Percentiles rank a stretch among this genome's conserved stretches.
Evolutionary conservation across 2,113 vertebrate genomes (phyloP).

Genomic region (Melanostigma gelatinosum): DNA sequence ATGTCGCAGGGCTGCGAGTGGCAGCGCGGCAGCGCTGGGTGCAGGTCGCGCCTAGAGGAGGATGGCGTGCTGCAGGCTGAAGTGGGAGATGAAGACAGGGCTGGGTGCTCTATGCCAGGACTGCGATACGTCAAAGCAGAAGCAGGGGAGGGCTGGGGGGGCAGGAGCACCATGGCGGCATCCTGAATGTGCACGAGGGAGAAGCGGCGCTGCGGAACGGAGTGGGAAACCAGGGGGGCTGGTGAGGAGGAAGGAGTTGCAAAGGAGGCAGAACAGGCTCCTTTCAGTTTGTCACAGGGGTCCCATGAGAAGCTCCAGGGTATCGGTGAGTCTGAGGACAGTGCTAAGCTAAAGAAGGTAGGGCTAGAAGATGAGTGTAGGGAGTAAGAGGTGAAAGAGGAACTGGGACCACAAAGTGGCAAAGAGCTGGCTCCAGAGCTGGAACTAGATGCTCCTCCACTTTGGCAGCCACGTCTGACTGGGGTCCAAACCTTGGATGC

Average conservation of each 20-base stretch:
- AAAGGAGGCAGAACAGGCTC: slow-evolving; percentile 81
- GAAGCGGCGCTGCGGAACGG: slow-evolving; percentile 85
- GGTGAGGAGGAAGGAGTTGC: slow-evolving; percentile 80
- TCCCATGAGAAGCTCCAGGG: slow-evolving; percentile 83
- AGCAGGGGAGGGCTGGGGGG: slow-evolving; percentile 69
- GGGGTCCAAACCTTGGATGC: slow-evolving; percentile 90
- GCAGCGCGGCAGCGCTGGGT: slow-evolving; percentile 85
- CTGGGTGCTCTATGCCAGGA: slow-evolving; percentile 75
- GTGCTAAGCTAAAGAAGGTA: slow-evolving; percentile 87
- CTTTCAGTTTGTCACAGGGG: slow-evolving; percentile 74
- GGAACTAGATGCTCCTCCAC: slow-evolving; percentile 77
- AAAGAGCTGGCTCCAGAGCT: slow-evolving; percentile 70
- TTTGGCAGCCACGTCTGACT: slow-evolving; percentile 86
- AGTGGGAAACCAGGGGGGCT: slow-evolving; percentile 72
- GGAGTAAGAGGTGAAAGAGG: slow-evolving; percentile 83
- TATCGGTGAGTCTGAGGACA: slow-evolving; percentile 83
- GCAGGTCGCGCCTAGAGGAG: slow-evolving; percentile 79
- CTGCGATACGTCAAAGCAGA: slow-evolving; percentile 67
- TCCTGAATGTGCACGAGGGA: slow-evolving; percentile 88
- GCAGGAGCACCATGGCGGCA: slow-evolving; percentile 80
- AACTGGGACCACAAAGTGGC: slow-evolving; percentile 82
- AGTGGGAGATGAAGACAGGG: slow-evolving; percentile 83
- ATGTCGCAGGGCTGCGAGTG: slow-evolving; percentile 91
- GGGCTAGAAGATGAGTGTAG: slow-evolving; percentile 85
- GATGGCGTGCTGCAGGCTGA: slow-evolving; percentile 86